Base-by-base conservation (phyloP, 1,140 invertebrate species). In the Hypsibius dujardini region DNA sequence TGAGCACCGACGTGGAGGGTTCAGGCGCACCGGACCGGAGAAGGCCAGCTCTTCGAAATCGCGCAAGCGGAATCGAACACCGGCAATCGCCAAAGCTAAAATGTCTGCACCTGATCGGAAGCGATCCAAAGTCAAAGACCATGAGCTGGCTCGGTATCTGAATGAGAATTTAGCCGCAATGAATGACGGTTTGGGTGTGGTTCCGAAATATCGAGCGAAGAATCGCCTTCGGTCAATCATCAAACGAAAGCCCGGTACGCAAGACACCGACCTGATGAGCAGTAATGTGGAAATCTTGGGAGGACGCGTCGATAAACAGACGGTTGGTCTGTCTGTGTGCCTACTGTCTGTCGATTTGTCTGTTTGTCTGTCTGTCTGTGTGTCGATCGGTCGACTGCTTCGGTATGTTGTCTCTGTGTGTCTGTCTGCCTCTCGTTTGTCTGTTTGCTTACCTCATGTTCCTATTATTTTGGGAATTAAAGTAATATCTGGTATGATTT, bases 131-230 rank as follows among this genome's bases (percentile, higher is more conserved):
- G 12, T 42, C 62, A 67, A 67, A 42, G 42, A 67, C 12, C 12
- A 12, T 15, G 12, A 12, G 45, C 62, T 42, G 62, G 42, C 42
- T 12, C 12, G 12, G 12, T 45, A 12, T 56, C 7, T n/a, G 50
- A n/a, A 56, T 56, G 50, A 56, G 7, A 56, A 56, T n/a, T 7
- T 56, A 7, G 50, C 50, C 7, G 50, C 7, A 12, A 7, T 56
- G 50, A 56, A n/a, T 56, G 42, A 12, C 62, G 62, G 62, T 3
- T 7, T 45, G 12, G 62, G 62, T 7, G 42, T 67, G 3, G 62
- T 67, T 3, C 62, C 62, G 3, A 67, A 67, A 42, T 67, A 67
- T 42, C 62, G 62, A 15, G 62, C 62, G 62, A 67, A 67, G 62
- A 67, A 67, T 42, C 12, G 62, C 12, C 62, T 67, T 12, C 12